Conservation (phyloP, 1,140 invertebrate species). For the Anoplolepis gracilipes region DNA sequence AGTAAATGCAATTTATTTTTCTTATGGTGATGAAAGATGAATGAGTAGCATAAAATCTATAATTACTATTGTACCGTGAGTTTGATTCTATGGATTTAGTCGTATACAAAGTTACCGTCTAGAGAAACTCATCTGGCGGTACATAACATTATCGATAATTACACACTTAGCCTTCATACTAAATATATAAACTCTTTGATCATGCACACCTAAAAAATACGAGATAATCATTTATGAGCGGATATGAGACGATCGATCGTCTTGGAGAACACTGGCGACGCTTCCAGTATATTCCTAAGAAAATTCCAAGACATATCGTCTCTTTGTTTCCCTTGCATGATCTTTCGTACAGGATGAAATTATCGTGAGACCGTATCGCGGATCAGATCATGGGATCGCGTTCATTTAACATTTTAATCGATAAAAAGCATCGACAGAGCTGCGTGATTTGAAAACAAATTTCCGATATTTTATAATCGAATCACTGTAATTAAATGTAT, state of each 20-base stretch:
- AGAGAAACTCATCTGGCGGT: slow-evolving; percentile 1
- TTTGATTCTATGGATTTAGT: background rate
- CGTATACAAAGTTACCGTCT: slow-evolving; percentile 12
- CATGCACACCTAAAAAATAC: slow-evolving; percentile 27
- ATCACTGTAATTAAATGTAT: slow-evolving; percentile 2
- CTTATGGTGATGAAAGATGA: background rate
- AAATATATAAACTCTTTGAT: slow-evolving; percentile 14
- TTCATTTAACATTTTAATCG: slow-evolving; percentile 73
- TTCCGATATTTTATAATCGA: slow-evolving; percentile 11
- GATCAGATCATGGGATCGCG: slow-evolving; percentile 65
- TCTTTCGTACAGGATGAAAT: slow-evolving; percentile 51
- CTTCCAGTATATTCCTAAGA: slow-evolving; percentile 19
- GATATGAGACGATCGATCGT: background rate
- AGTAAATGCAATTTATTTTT: background rate
- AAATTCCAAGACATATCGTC: slow-evolving; percentile 44
- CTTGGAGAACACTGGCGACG: background rate
- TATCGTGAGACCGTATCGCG: slow-evolving; percentile 45
- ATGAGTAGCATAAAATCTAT: background rate
- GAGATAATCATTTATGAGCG: background rate
- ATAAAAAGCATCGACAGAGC: slow-evolving; percentile 74
- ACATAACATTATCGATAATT: slow-evolving; percentile 38
- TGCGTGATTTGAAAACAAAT: slow-evolving; percentile 15
- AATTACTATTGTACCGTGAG: background rate
- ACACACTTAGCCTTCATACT: slow-evolving; percentile 8
- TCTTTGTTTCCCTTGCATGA: slow-evolving; percentile 41